Conservation (phyloP, 2,113 vertebrate genomes). For the Cepphus grylle region DNA sequence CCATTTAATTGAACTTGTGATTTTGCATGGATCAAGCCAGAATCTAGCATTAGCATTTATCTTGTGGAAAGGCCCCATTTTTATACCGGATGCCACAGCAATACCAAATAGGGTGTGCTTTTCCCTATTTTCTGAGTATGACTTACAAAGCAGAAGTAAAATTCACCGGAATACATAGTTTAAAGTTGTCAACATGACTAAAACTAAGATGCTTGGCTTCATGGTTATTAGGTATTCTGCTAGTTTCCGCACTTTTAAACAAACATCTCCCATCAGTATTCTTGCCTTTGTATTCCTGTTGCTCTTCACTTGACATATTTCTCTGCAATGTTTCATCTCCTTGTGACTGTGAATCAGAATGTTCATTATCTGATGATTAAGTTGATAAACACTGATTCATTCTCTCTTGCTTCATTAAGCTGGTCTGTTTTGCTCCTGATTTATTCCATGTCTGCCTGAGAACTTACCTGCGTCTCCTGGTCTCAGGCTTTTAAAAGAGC, state of each 20-base stretch:
- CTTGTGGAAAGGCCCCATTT: not conserved
- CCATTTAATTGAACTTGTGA: not conserved
- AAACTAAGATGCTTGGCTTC: not conserved
- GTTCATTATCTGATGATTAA: slow-evolving; percentile 35
- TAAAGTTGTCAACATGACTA: not conserved
- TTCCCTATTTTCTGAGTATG: not conserved
- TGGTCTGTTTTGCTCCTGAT: not conserved
- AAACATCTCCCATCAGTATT: not conserved
- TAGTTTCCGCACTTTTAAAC: not conserved
- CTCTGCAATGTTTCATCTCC: not conserved
- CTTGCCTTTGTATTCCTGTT: not conserved
- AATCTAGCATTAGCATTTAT: not conserved
- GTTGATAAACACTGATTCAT: slow-evolving; percentile 16
- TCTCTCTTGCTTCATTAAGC: not conserved
- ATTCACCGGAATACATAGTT: not conserved
- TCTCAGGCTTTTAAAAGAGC: not conserved
- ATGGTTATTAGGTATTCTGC: not conserved
- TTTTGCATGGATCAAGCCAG: not conserved
- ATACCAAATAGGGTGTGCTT: not conserved
- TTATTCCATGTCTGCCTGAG: not conserved
- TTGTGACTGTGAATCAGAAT: slow-evolving; percentile 36
- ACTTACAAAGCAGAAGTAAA: not conserved
- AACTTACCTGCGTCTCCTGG: not conserved
- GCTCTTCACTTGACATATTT: not conserved
- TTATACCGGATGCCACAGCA: not conserved